Evolutionary conservation across 2,113 vertebrate species (phyloP).

Genomic region (Sinocyclocheilus grahami): DNA sequence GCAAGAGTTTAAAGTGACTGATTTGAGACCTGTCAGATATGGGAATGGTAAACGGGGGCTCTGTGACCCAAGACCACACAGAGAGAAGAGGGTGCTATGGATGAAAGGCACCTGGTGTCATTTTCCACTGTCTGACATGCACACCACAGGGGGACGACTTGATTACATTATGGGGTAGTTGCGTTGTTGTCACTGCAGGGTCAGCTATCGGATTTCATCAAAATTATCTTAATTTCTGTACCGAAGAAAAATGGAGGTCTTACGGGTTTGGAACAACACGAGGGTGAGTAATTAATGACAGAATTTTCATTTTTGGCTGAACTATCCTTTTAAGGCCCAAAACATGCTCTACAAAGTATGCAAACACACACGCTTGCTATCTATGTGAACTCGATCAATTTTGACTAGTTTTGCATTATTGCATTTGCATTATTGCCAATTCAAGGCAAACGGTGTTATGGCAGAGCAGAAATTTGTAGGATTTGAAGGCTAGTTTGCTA

Average conservation of each 20-base stretch:
- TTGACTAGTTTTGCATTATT: too few relatives aligned
- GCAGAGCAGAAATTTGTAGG: neutral
- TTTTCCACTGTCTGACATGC: constrained; percentile 47
- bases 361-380: too few relatives aligned
- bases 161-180: constrained; percentile 2
- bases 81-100: constrained; percentile 14
- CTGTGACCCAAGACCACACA: constrained; percentile 55
- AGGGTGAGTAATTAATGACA: too few relatives aligned
- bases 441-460: neutral
- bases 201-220: too few relatives aligned
- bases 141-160: constrained; percentile 18
- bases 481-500: neutral
- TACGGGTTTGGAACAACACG: too few relatives aligned
- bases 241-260: too few relatives aligned
- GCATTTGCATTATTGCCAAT: neutral
- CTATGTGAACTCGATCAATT: too few relatives aligned
- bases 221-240: too few relatives aligned
- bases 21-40: constrained; percentile 20
- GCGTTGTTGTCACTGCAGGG: too few relatives aligned
- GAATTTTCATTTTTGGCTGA: too few relatives aligned
- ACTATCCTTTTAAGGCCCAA: too few relatives aligned
- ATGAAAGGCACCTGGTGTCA: constrained; percentile 45
- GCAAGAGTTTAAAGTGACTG: neutral
- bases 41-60: neutral
- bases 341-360: too few relatives aligned